phyloP scores from a whole-genome alignment of 2,888 invertebrate species.

The Sisyra terminalis region DNA sequence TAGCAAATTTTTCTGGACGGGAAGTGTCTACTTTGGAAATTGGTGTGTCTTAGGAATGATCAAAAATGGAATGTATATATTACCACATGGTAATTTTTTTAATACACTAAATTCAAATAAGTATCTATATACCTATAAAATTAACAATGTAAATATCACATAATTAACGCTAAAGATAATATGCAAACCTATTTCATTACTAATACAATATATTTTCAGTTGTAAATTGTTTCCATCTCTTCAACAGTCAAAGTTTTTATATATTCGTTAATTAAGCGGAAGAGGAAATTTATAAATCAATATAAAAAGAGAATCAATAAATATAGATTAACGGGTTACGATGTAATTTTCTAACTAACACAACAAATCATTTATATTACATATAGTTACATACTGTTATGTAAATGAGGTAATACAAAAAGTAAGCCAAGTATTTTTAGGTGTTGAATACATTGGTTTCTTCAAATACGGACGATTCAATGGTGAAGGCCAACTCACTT shows the following conservation, averaged over 20 bases:
- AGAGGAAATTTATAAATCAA: too few relatives aligned
- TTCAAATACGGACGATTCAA: conserved; percentile 53
- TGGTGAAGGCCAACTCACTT: conserved; percentile 44
- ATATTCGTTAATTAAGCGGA: too few relatives aligned
- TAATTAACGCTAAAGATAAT: too few relatives aligned
- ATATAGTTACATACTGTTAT: not conserved
- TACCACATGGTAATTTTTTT: conserved; percentile 44
- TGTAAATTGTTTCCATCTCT: too few relatives aligned
- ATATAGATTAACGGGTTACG: too few relatives aligned
- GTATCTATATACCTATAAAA: too few relatives aligned
- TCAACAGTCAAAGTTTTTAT: too few relatives aligned
- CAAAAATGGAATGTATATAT: conserved; percentile 39
- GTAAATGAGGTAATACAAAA: not conserved
- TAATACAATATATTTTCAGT: too few relatives aligned
- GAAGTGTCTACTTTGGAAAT: conserved; percentile 38
- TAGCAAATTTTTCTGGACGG: conserved; percentile 28
- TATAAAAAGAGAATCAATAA: too few relatives aligned
- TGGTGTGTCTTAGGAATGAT: conserved; percentile 43
- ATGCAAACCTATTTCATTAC: too few relatives aligned
- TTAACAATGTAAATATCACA: too few relatives aligned
- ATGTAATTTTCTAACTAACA: not conserved
- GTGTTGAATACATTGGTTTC: conserved; percentile 41
- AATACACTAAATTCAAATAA: too few relatives aligned
- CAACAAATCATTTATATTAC: not conserved
- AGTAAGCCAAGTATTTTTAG: conserved; percentile 21